Conservation (phyloP, 35 echinoderm and acorn worm species). For the Patiria miniata region DNA sequence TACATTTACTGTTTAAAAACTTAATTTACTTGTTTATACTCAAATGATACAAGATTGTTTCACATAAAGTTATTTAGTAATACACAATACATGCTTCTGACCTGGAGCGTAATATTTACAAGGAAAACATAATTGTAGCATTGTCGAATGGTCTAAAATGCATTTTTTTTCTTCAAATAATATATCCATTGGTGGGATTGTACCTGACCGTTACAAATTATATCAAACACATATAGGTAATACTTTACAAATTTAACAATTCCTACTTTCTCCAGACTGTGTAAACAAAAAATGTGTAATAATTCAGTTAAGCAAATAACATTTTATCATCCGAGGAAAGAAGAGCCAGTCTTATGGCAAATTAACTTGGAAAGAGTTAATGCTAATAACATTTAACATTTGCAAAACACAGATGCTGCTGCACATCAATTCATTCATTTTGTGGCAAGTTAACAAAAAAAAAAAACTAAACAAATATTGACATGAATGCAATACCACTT, state of each 20-base stretch:
- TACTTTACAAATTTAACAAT: background rate
- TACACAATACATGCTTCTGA: slow-evolving; percentile 7
- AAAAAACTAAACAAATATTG: background rate
- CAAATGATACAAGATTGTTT: background rate
- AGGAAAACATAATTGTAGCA: background rate
- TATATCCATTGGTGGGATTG: background rate
- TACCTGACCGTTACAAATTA: background rate
- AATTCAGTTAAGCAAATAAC: background rate
- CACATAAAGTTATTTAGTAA: background rate
- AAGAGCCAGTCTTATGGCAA: background rate
- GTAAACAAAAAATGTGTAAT: background rate
- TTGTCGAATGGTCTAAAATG: background rate
- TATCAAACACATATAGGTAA: background rate
- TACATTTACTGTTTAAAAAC: slow-evolving; percentile 24
- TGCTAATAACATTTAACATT: background rate
- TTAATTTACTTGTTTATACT: background rate
- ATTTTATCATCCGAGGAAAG: background rate
- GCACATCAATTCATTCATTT: background rate
- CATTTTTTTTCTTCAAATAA: background rate
- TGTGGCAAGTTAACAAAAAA: background rate
- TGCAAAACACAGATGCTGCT: background rate
- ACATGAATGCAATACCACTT: background rate
- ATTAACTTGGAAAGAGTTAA: background rate
- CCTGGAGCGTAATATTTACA: background rate
- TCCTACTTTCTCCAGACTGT: background rate